phyloP scores from a whole-genome alignment of 2,113 vertebrate genomes.

The Semnornis frantzii region DNA sequence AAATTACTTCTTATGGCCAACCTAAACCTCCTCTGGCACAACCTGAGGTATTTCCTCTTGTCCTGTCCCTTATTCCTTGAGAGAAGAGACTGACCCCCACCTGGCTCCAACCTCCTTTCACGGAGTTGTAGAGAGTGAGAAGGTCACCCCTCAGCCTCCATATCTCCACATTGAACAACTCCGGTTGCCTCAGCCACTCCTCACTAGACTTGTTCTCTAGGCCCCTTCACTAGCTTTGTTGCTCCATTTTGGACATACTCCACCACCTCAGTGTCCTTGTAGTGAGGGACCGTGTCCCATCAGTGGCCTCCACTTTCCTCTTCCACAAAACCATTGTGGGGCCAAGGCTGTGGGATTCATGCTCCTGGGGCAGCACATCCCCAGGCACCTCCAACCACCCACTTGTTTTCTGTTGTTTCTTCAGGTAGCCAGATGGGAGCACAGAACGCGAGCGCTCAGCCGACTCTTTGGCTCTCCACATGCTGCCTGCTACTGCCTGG shows the following conservation, averaged over 20 bases:
- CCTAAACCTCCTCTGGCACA: background rate
- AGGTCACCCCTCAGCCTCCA: background rate
- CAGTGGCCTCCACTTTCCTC: background rate
- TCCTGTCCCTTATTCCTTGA: background rate
- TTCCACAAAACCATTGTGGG: rapidly evolving
- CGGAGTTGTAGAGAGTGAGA: background rate
- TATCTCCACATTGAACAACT: background rate
- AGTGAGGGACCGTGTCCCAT: background rate
- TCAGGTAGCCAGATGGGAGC: conserved; percentile 93
- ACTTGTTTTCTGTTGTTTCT: background rate
- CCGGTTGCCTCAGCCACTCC: background rate
- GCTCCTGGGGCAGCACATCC: background rate
- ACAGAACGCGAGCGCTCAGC: conserved; percentile 82
- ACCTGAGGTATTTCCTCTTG: background rate
- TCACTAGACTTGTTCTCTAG: background rate
- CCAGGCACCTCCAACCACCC: background rate
- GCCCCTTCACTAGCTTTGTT: background rate
- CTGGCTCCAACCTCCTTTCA: background rate
- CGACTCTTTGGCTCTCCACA: conserved; percentile 79
- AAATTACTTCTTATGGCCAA: background rate
- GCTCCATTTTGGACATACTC: background rate
- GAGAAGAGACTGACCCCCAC: background rate
- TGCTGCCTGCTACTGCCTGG: conserved; percentile 87
- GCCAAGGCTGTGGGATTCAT: background rate
- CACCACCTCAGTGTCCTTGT: background rate